These are phyloP conservation scores for Lycophotia porphyrea DNA, from an alignment of 2,888 invertebrate species.

Conservation along the genomic window DNA sequence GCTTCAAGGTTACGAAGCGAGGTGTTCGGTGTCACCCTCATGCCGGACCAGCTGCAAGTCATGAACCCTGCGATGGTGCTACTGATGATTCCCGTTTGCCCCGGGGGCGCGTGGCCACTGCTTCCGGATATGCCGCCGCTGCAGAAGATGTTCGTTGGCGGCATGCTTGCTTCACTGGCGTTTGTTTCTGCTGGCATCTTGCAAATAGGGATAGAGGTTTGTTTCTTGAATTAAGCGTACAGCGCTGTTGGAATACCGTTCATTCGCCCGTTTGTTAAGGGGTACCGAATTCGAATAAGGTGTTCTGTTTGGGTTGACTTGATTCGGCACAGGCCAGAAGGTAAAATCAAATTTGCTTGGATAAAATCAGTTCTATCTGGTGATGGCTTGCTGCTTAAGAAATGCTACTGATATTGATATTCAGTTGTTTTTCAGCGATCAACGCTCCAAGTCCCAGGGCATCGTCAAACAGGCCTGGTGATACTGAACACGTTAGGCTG, in stretches of 20 bases:
- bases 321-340: background rate
- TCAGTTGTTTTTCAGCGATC: constrained; percentile 76
- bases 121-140: constrained; percentile 90
- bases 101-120: constrained; percentile 84
- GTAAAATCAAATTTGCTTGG: background rate
- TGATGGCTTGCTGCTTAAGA: background rate
- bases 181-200: constrained; percentile 92
- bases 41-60: constrained; percentile 95
- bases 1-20: constrained; percentile 92
- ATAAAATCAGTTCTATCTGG: background rate
- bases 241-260: background rate
- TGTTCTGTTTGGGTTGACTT: background rate
- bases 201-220: constrained; percentile 90
- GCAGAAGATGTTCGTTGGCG: constrained; percentile 94
- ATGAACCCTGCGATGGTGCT: constrained; percentile 94
- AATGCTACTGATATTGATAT: background rate
- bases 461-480: constrained; percentile 88
- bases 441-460: constrained; percentile 83
- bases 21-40: constrained; percentile 87
- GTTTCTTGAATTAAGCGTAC: background rate
- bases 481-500: constrained; percentile 92
- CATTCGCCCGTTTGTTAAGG: background rate
- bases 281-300: background rate
- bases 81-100: constrained; percentile 92
- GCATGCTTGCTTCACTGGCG: constrained; percentile 86